Base-by-base conservation (phyloP, 2,797 vertebrate species). In the Neostethus bicornis region DNA sequence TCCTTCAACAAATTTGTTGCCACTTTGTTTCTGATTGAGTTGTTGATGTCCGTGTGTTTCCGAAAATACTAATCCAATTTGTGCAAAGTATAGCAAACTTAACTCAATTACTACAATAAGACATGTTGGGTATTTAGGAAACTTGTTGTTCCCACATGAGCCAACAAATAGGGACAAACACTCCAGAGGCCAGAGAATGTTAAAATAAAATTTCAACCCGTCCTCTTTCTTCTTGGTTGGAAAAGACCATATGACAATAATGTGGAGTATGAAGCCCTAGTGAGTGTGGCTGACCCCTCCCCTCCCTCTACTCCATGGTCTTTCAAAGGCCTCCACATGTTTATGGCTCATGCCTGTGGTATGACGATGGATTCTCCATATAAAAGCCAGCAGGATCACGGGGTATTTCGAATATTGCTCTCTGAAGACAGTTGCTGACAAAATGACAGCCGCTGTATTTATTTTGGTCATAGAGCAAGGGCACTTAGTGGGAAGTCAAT, bases 321-420 rank as follows among this genome's bases (percentile, higher is more conserved):
- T 90, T 90, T 87, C 85, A 89, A 89, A 85, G 79, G 79, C 88
- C 85, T 92, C 87, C 86, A 87, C 86, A 88, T 90, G 82, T 92
- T 90, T 90, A 92, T 90, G 85, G 82, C 81, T 91, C 91, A 91
- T 91, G 90, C 90, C 88, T 92, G 90, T 91, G 90, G 91, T 90
- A 92, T 93, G 90, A 93, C 87, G 87, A 90, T 89, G 86, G 90
- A 90, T 90, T 90, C 90, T 89, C 90, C 87, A 89, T 91, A 89
- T 90, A 89, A 91, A 90, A 89, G 85, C 85, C 79, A 81, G 77
- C 72, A 70, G 87, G 87, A 90, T 89, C 81, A 87, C 77, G 76
- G 86, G 86, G 87, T 91, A 89, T 89, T 91, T 92, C 86, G 87
- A 87, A 90, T 90, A 90, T 87, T 89, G 86, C 87, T 89, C 82